Conservation (phyloP, 2,888 invertebrate genomes). For the Thyatira batis region DNA sequence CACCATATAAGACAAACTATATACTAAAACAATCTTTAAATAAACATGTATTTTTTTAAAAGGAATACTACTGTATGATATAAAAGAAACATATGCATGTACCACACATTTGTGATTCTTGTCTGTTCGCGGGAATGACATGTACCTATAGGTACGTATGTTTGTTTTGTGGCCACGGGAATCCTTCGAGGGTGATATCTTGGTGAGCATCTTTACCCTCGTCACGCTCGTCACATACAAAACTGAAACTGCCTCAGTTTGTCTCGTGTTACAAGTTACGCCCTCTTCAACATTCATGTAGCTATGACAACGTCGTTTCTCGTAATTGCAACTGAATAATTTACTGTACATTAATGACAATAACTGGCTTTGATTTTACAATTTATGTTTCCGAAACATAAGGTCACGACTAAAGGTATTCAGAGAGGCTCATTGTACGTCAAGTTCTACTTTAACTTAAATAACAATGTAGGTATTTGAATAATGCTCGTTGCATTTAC, state of each 20-base stretch:
- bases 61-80: not conserved
- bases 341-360: not conserved
- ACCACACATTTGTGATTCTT: not conserved
- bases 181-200: conserved; percentile 35
- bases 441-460: too few relatives aligned
- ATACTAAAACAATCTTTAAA: not conserved
- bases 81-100: not conserved
- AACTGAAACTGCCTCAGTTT: conserved; percentile 19
- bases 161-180: conserved; percentile 27
- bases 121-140: conserved; percentile 12
- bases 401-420: too few relatives aligned
- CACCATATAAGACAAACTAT: not conserved
- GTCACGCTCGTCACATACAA: conserved; percentile 30
- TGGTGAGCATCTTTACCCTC: conserved; percentile 28
- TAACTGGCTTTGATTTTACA: not conserved
- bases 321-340: conserved; percentile 8
- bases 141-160: conserved; percentile 24
- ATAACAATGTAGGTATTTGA: too few relatives aligned
- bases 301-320: not conserved
- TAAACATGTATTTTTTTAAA: not conserved
- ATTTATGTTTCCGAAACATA: not conserved
- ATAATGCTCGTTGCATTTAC: too few relatives aligned
- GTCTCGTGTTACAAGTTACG: conserved; percentile 15
- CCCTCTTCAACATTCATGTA: conserved; percentile 9
- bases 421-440: too few relatives aligned